phyloP scores from a whole-genome alignment of 2,888 invertebrate species.

The Lamellibrachia columna region DNA sequence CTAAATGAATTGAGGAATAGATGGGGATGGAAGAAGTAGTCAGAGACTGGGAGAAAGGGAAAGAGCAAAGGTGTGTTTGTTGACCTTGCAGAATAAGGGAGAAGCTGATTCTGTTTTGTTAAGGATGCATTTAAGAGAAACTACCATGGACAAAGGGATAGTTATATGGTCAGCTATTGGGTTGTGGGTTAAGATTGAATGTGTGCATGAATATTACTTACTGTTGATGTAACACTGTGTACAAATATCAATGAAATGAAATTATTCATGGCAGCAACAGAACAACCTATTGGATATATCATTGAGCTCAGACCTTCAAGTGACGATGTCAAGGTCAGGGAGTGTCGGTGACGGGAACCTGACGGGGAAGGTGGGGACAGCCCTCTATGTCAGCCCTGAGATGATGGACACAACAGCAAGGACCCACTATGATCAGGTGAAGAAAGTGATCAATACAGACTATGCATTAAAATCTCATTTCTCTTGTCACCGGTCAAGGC shows the following conservation, averaged over 20 bases:
- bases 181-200: background rate
- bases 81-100: too few relatives aligned
- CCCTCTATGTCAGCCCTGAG: conserved; percentile 95
- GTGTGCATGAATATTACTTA: background rate
- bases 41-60: too few relatives aligned
- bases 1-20: too few relatives aligned
- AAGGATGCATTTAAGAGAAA: too few relatives aligned
- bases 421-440: conserved; percentile 72
- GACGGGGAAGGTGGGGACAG: conserved; percentile 91
- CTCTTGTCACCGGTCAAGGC: too few relatives aligned
- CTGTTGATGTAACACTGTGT: background rate
- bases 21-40: too few relatives aligned
- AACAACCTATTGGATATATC: background rate
- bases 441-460: background rate
- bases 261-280: background rate
- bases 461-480: background rate
- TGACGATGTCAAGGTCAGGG: conserved; percentile 18
- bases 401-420: conserved; percentile 75
- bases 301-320: conserved; percentile 7
- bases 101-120: too few relatives aligned
- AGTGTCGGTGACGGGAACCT: conserved; percentile 38
- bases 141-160: too few relatives aligned
- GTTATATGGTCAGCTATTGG: background rate
- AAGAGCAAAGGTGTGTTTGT: too few relatives aligned
- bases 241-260: too few relatives aligned